Conservation (phyloP, 37 sponge, comb jelly and placozoan genomes). For the Chondrilla cf. caribensis region DNA sequence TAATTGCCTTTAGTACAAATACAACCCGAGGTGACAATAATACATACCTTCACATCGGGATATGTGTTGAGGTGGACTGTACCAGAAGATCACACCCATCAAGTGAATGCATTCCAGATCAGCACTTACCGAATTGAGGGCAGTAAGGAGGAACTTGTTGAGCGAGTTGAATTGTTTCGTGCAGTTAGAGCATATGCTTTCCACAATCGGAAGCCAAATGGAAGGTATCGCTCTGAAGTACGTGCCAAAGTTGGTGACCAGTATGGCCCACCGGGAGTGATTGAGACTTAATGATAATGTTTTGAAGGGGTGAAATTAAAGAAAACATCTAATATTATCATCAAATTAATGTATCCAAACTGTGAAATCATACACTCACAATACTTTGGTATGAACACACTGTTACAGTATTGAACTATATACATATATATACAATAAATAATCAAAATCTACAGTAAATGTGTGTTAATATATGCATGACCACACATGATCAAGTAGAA, state of each 20-base stretch:
- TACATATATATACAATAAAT: background rate
- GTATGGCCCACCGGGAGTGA: constrained; percentile 4
- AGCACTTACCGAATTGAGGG: background rate
- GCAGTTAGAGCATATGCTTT: background rate
- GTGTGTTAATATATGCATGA: too few species aligned
- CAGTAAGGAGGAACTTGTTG: background rate
- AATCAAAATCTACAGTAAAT: too few species aligned
- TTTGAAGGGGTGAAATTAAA: too few species aligned
- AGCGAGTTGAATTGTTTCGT: background rate
- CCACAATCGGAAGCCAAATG: background rate
- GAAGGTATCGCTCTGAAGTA: background rate
- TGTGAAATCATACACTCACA: too few species aligned
- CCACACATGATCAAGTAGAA: too few species aligned
- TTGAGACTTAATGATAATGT: background rate
- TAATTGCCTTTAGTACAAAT: too few species aligned
- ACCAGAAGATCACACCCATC: background rate
- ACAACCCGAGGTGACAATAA: background rate
- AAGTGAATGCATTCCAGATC: background rate
- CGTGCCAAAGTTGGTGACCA: background rate
- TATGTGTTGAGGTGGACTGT: constrained; percentile 4
- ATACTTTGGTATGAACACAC: too few species aligned
- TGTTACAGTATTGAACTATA: background rate
- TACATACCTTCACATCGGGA: background rate
- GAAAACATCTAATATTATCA: too few species aligned
- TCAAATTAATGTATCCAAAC: too few species aligned